Evolutionary conservation across 2,113 vertebrate species (phyloP).

Genomic region (Podarcis muralis): DNA sequence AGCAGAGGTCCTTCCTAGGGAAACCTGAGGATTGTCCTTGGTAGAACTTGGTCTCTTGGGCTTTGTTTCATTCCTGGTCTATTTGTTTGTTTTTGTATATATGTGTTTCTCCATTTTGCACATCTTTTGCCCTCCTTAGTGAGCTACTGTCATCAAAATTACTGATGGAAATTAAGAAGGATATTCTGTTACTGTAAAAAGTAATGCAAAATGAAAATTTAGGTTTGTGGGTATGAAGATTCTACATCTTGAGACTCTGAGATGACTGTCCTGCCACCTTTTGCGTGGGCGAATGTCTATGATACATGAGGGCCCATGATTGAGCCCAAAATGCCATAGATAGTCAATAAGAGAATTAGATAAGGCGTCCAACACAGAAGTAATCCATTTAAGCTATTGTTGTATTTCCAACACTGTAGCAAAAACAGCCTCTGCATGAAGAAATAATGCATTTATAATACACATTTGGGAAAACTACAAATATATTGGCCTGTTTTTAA

Average conservation of each 20-base stretch:
- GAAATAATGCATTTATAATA: neutral
- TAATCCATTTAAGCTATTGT: conserved; percentile 18
- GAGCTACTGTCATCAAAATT: neutral
- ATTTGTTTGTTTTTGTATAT: neutral
- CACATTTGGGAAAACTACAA: neutral
- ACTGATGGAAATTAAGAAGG: neutral
- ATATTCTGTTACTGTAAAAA: neutral
- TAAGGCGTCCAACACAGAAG: neutral
- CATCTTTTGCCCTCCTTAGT: neutral
- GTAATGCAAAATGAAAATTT: neutral
- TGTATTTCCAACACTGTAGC: neutral
- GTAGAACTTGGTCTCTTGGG: conserved; percentile 11
- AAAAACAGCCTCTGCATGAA: neutral
- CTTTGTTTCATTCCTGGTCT: conserved; percentile 13
- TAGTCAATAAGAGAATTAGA: conserved; percentile 7
- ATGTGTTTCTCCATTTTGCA: conserved; percentile 1
- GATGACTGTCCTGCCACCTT: neutral
- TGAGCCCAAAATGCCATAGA: neutral
- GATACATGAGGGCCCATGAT: rapidly evolving
- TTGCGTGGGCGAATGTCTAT: rapidly evolving
- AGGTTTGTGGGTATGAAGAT: neutral
- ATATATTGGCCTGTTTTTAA: neutral
- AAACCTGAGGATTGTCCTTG: neutral
- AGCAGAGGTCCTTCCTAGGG: neutral
- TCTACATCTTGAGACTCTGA: neutral